A percentile compares a stretch with the other conserved stretches of the same genome.
phyloP scores from a whole-genome alignment of 2,113 vertebrate species.

The Microcebus ravelobensis region DNA sequence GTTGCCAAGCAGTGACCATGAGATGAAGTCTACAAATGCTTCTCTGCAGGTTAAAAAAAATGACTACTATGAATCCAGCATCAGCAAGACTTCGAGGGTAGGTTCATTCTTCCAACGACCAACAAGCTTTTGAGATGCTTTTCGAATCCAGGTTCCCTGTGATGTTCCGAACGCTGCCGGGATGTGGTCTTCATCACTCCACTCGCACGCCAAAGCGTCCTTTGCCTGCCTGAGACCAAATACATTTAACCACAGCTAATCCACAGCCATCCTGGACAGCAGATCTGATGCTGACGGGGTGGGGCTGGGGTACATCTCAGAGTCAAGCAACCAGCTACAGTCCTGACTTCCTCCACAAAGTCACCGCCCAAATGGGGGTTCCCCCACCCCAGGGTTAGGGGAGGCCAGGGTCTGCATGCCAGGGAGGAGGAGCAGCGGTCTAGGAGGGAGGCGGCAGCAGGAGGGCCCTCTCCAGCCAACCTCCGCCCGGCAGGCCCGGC shows the following conservation, averaged over 20 bases:
- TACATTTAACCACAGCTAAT: background rate
- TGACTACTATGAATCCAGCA: accelerated
- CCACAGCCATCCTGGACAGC: background rate
- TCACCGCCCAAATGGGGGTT: background rate
- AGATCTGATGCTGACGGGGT: background rate
- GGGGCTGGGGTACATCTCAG: accelerated
- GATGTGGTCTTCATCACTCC: accelerated
- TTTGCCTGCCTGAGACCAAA: background rate
- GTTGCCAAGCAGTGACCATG: accelerated
- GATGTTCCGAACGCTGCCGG: accelerated
- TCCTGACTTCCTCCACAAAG: accelerated
- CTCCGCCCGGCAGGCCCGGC: background rate
- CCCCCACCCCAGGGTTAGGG: no score
- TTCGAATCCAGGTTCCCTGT: background rate
- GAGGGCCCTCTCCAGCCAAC: background rate
- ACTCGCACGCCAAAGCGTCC: accelerated
- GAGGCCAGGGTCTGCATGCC: background rate
- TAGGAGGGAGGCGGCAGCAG: background rate
- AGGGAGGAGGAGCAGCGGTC: background rate
- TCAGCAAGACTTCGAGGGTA: accelerated
- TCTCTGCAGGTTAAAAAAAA: background rate
- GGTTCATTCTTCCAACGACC: background rate
- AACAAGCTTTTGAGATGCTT: background rate
- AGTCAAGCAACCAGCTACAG: background rate
- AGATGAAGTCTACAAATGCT: accelerated